phyloP scores from a whole-genome alignment of 2,888 invertebrate genomes.

The Leptopilina drosophilae region DNA sequence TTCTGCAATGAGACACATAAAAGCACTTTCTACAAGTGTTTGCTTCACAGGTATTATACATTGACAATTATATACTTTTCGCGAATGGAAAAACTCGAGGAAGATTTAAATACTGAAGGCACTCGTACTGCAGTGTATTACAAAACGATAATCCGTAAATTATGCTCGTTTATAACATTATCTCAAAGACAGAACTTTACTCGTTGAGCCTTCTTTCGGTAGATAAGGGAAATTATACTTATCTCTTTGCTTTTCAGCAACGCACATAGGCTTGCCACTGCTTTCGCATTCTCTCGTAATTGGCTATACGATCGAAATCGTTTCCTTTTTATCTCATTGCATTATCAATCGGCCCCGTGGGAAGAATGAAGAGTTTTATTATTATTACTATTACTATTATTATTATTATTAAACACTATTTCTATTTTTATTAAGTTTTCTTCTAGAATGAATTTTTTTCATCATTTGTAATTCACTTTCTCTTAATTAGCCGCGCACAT shows the following conservation, averaged over 20 bases:
- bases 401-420: not conserved
- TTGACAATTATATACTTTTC: not conserved
- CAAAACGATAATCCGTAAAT: conserved; percentile 37
- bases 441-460: too few relatives aligned
- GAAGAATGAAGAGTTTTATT: conserved; percentile 28
- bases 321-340: conserved; percentile 28
- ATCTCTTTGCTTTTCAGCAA: conserved; percentile 51
- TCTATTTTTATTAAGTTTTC: not conserved
- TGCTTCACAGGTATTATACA: conserved; percentile 3
- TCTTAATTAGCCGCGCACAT: not conserved
- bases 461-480: conserved; percentile 6
- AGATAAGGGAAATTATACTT: conserved; percentile 52
- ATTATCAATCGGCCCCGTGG: conserved; percentile 37
- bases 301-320: conserved; percentile 51
- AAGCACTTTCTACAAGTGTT: not conserved
- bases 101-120: conserved; percentile 29
- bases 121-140: not conserved
- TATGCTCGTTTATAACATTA: conserved; percentile 34
- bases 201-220: conserved; percentile 42
- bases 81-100: not conserved
- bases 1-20: not conserved
- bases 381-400: conserved; percentile 9
- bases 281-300: conserved; percentile 53
- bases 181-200: conserved; percentile 25
- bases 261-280: conserved; percentile 30